A percentile compares a stretch with the other conserved stretches of the same genome.
These are phyloP conservation scores for Apodemia zela DNA, from an alignment of 2,888 invertebrate species.

Conservation along the genomic window DNA sequence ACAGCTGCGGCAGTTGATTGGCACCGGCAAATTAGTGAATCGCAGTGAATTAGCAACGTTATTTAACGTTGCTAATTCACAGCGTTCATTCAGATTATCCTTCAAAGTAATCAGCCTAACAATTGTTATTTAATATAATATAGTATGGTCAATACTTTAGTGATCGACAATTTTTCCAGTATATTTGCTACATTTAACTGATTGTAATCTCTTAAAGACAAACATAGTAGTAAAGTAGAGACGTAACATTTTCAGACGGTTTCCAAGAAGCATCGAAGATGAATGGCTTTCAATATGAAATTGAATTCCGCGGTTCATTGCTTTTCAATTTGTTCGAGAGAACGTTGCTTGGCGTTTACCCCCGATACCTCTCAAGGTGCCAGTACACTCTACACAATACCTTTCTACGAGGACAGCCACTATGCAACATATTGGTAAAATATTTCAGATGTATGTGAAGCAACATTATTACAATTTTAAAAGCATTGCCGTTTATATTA, in stretches of 20 bases:
- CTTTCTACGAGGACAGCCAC: constrained; percentile 7
- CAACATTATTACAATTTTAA: constrained; percentile 8
- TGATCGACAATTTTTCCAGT: neutral
- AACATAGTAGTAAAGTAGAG: constrained; percentile 69
- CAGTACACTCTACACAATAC: constrained; percentile 3
- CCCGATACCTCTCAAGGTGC: constrained; percentile 57
- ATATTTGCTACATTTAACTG: neutral
- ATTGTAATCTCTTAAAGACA: constrained; percentile 37
- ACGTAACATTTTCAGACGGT: constrained; percentile 71
- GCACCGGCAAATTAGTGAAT: too few relatives aligned
- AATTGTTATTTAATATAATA: too few relatives aligned
- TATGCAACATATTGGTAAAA: constrained; percentile 10
- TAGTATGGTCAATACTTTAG: too few relatives aligned
- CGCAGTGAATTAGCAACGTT: too few relatives aligned
- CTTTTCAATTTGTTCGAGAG: constrained; percentile 81
- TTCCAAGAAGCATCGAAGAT: constrained; percentile 77
- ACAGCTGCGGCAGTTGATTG: too few relatives aligned
- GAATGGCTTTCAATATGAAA: constrained; percentile 84
- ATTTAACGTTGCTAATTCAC: too few relatives aligned
- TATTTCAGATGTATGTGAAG: constrained; percentile 2
- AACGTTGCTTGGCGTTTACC: constrained; percentile 70
- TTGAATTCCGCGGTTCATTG: constrained; percentile 86
- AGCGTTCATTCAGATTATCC: too few relatives aligned
- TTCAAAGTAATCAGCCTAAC: too few relatives aligned
- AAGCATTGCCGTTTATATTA: neutral